Evolutionary conservation across 35 echinoderm and acorn worm genomes (phyloP), one percentile per base, ranked within the genome.

Genomic region (Ptychodera flava): DNA sequence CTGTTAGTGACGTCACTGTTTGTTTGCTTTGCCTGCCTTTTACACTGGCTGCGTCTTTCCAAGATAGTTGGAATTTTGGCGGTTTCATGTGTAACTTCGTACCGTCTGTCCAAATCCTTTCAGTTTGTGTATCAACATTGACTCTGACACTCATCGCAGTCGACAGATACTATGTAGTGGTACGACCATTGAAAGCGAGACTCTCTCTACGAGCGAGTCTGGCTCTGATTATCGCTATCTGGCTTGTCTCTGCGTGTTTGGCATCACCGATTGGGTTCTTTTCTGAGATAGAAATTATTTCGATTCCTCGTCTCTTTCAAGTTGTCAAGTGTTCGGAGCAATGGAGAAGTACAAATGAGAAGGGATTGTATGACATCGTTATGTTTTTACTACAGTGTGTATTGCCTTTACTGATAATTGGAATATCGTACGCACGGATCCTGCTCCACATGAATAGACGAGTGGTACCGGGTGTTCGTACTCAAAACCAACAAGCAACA

Each of bases 91-190:
- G 95, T 82, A 34, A 87, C 16, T 34, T 98, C 1, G 79, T 79
- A 0, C 80, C 36, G 22, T 90, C 89, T 85, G 88, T 94, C 6
- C 88, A 90, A 28, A 88, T 84, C 28, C 84, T 83, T 29, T 80
- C 85, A 31, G 93, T 94, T 16, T 91, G 91, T 31, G 92, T 94
- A 30, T 98, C 95, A 16, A 92, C 95, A 1, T 78, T 98, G 15
- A 98, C 95, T 14, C 78, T 98, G 32, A 94, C 92, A 29, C 88
- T 87, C 27, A 94, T 98, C 22, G 95, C 95, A 28, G 90, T 92
- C 31, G 95, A 98, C 38, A 78, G 95, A 28, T 98, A 94, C 79
- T 98, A 92, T 85, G 87, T 98, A 28, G 95, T 98, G 16, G 95
- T 98, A 1, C 93, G 92, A 78, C 95, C 95, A 29, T 89, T 98